Percentiles rank a stretch among this genome's conserved stretches.
Evolutionary conservation across 1,140 invertebrate species (phyloP).

Genomic region (Cherax destructor): DNA sequence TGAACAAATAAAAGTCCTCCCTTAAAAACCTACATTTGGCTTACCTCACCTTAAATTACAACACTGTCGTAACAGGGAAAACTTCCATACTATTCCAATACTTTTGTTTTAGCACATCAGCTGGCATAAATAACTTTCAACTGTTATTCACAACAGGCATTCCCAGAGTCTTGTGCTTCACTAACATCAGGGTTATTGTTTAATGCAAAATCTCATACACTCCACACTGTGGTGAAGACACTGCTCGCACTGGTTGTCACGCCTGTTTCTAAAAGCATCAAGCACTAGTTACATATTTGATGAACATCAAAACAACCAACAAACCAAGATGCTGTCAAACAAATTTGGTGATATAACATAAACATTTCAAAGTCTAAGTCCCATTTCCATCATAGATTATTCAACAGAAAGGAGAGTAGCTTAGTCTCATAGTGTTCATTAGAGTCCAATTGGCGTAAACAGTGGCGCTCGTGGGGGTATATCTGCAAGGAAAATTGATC

Average conservation of each 20-base stretch:
- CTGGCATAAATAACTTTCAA: not conserved
- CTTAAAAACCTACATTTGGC: conserved; percentile 6
- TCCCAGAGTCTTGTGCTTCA: not conserved
- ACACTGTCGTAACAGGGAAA: not conserved
- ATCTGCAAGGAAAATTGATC: conserved; percentile 78
- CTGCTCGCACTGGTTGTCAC: not conserved
- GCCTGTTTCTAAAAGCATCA: conserved; percentile 3
- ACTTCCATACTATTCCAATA: not conserved
- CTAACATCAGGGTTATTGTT: not conserved
- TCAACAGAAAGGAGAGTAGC: conserved; percentile 92
- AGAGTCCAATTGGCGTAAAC: conserved; percentile 91
- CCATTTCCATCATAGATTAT: conserved; percentile 81
- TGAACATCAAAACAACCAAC: conserved; percentile 7
- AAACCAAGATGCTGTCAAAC: conserved; percentile 13
- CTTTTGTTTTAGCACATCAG: not conserved
- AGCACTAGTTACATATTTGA: not conserved
- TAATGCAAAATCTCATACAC: not conserved
- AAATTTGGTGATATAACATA: conserved; percentile 9
- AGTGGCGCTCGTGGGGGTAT: conserved; percentile 96
- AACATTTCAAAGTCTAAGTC: conserved; percentile 43
- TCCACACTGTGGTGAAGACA: not conserved
- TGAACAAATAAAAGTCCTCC: not conserved
- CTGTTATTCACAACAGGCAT: not conserved
- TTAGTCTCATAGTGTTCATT: conserved; percentile 97
- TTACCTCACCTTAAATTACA: not conserved